Evolutionary conservation across 2,888 invertebrate species (phyloP).

Genomic region (Orthosia incerta): DNA sequence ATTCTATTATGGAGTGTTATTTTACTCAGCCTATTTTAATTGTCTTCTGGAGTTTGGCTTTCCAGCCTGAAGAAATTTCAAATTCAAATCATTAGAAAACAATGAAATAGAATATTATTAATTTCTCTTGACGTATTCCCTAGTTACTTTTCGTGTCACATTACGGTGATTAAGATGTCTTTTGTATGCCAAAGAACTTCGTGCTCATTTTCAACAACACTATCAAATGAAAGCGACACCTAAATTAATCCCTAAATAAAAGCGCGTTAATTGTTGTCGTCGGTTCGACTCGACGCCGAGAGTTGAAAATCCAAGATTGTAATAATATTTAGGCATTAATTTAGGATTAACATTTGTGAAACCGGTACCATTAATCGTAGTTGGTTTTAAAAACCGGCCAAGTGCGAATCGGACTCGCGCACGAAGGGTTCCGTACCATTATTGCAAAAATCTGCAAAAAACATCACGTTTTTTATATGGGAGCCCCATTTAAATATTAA

Average conservation of each 20-base stretch:
- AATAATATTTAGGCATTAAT: not conserved
- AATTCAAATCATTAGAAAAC: slow-evolving; percentile 1
- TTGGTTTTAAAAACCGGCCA: not conserved
- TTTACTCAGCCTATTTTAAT: slow-evolving; percentile 14
- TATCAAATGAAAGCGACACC: not conserved
- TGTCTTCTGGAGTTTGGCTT: not conserved
- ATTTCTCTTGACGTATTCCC: slow-evolving; percentile 4
- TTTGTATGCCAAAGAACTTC: not conserved
- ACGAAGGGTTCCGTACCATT: no score
- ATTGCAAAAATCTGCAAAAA: no score
- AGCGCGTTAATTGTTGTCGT: not conserved
- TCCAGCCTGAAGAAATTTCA: not conserved
- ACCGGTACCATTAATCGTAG: not conserved
- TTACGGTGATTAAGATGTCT: not conserved
- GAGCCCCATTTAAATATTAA: no score
- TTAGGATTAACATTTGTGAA: not conserved
- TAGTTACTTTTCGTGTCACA: not conserved
- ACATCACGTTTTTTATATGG: no score
- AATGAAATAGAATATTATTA: slow-evolving; percentile 17
- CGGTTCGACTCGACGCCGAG: not conserved
- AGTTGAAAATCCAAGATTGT: not conserved
- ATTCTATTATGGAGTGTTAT: not conserved
- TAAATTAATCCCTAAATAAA: no score
- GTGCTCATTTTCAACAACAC: not conserved
- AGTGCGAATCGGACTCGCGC: no score